Base-by-base conservation (phyloP, 2,888 invertebrate genomes). In the Caenorhabditis afra region DNA sequence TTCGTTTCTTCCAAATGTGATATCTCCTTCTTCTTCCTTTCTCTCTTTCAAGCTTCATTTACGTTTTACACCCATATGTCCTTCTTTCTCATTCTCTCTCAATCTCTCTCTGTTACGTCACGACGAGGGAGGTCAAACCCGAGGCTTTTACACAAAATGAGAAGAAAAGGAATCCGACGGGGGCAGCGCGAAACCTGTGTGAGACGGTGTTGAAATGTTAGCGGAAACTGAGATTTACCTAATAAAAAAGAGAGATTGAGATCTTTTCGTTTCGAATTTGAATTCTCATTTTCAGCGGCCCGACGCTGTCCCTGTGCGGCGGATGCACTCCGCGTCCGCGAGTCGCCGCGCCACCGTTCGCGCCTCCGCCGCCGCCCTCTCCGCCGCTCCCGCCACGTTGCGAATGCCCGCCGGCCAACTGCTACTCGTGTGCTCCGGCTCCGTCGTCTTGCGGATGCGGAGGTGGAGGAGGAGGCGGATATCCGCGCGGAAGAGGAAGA, bases 211-310 rank as follows among this genome's bases (percentile, higher is more conserved):
- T 52, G 52, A 52, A 29, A 23, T 11, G 11, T 14, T 41, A 8
- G 11, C 11, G 29, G 29, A 29, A 29, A 29, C 29, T 5, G 29
- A 29, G 29, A 29, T 29, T 29, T 7, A n/a, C n/a, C n/a, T n/a
- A 20, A 47, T 47, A 5, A 10, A 20, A 47, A 18, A 47, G 11
- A 18, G 18, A 47, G 47, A 47, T 39, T 39, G 39, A n/a, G n/a
- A n/a, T 44, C 44, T 44, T 14, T n/a, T n/a, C 11, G 12, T 8
- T 14, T 41, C 14, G 41, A 41, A 14, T 14, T 11, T 37, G 11
- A n/a, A n/a, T n/a, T n/a, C n/a, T n/a, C n/a, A n/a, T n/a, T 62
- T 78, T 18, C 71, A 78, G 78, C 22, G 78, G 71, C 8, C 71
- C 78, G 23, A 57, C 58, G 2, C 55, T 70, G 18, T 66, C 66